Conservation (phyloP, 35 echinoderm and acorn worm genomes). For the Ophioderma brevispina region DNA sequence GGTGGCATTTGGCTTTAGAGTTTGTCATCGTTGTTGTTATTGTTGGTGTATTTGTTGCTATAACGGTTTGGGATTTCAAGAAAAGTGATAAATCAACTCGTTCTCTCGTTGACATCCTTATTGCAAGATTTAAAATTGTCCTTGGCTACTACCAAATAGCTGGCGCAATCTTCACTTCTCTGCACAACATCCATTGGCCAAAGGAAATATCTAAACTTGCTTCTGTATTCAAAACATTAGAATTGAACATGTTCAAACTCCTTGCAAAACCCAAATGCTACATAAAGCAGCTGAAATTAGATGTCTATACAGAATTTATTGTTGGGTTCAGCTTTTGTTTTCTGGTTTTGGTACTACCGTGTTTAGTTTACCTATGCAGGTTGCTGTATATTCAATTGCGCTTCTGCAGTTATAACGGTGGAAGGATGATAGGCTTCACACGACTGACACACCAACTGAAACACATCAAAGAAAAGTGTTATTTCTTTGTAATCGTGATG, state of each 20-base stretch:
- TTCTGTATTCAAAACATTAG: neutral
- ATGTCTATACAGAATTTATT: neutral
- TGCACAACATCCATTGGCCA: slow-evolving; percentile 37
- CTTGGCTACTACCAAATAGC: slow-evolving; percentile 61
- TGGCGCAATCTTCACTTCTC: slow-evolving; percentile 42
- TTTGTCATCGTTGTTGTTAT: neutral
- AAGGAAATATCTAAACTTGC: neutral
- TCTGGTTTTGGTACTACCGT: neutral
- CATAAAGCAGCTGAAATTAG: neutral
- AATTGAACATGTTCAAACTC: slow-evolving; percentile 25
- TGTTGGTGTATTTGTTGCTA: neutral
- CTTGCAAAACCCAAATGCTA: slow-evolving; percentile 15
- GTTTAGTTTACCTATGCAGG: neutral
- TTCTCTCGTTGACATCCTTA: slow-evolving; percentile 17
- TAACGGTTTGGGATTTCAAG: slow-evolving; percentile 39
- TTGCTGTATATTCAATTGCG: neutral
- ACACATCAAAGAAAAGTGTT: slow-evolving; percentile 13
- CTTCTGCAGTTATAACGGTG: neutral
- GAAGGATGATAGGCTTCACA: neutral
- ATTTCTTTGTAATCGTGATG: slow-evolving; percentile 28
- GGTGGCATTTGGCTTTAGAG: neutral
- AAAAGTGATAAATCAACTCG: neutral
- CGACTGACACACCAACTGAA: neutral
- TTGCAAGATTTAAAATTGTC: slow-evolving; percentile 46
- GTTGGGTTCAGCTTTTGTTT: neutral